phyloP scores from a whole-genome alignment of 2,113 vertebrate species.

The Platichthys stellatus region DNA sequence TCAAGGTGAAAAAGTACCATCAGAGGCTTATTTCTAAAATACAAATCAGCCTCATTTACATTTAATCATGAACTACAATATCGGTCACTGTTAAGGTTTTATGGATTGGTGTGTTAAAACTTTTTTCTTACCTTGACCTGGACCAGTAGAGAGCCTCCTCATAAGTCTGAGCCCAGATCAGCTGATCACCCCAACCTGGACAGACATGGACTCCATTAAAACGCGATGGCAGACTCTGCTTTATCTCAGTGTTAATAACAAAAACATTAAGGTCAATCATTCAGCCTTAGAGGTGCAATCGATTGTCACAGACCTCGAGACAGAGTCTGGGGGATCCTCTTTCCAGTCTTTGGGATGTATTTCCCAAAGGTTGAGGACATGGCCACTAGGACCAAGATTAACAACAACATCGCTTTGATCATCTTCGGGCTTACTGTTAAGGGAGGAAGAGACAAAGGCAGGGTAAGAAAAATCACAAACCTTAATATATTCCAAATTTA shows the following conservation, averaged over 20 bases:
- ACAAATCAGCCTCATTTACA: conserved; percentile 34
- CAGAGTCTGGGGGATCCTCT: conserved; percentile 88
- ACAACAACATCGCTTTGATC: conserved; percentile 47
- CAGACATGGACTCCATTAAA: neutral
- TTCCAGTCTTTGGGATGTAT: conserved; percentile 77
- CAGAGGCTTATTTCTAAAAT: conserved; percentile 90
- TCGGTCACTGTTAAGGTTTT: neutral
- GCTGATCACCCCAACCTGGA: conserved; percentile 95
- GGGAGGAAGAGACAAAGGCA: neutral
- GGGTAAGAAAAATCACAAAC: neutral
- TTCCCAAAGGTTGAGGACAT: conserved; percentile 81
- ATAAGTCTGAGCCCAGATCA: conserved; percentile 96
- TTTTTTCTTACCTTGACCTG: conserved; percentile 81
- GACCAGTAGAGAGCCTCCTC: conserved; percentile 92
- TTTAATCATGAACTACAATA: neutral
- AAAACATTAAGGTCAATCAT: neutral
- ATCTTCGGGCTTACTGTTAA: too few species aligned
- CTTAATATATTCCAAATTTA: neutral
- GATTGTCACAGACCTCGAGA: conserved; percentile 87
- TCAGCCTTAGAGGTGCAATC: neutral
- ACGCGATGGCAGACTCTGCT: neutral
- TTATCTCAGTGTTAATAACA: neutral
- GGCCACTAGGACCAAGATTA: conserved; percentile 83
- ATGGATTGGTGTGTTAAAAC: neutral
- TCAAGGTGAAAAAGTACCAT: conserved; percentile 95